Conservation (phyloP, 2,888 invertebrate species). For the Adelphocoris suturalis region DNA sequence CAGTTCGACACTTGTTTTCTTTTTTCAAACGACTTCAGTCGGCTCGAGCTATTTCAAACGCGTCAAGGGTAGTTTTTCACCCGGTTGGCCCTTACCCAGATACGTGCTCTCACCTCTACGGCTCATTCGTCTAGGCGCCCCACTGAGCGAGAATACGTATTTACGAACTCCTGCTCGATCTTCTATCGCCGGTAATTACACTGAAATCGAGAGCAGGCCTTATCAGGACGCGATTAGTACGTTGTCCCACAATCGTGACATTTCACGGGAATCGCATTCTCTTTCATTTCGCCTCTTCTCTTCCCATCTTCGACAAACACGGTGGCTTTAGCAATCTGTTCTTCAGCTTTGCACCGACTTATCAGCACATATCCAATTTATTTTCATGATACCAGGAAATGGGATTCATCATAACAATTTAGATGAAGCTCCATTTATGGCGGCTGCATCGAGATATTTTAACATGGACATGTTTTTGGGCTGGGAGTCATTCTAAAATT, state of each 20-base stretch:
- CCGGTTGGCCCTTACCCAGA: slow-evolving; percentile 7
- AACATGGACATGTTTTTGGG: no score
- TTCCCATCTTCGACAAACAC: neutral
- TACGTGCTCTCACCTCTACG: neutral
- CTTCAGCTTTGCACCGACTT: no score
- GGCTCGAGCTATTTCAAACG: neutral
- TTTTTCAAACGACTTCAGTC: neutral
- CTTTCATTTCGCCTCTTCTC: neutral
- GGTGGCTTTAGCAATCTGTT: no score
- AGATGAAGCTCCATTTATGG: no score
- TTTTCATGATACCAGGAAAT: no score
- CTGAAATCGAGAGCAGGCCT: slow-evolving; percentile 27
- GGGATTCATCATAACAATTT: no score
- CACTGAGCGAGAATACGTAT: neutral
- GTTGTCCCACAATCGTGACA: slow-evolving; percentile 11
- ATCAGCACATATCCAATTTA: no score
- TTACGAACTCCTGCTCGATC: slow-evolving; percentile 1
- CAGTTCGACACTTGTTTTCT: neutral
- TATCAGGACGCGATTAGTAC: slow-evolving; percentile 7
- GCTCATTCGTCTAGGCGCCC: slow-evolving; percentile 13
- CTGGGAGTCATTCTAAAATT: no score
- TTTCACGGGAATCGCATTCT: neutral
- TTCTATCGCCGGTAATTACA: slow-evolving; percentile 7
- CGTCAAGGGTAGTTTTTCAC: neutral
- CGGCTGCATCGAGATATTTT: no score